Percentiles rank a stretch among this genome's conserved stretches.
phyloP scores from a whole-genome alignment of 2,797 vertebrate species.

The Malacoctenus gilli region DNA sequence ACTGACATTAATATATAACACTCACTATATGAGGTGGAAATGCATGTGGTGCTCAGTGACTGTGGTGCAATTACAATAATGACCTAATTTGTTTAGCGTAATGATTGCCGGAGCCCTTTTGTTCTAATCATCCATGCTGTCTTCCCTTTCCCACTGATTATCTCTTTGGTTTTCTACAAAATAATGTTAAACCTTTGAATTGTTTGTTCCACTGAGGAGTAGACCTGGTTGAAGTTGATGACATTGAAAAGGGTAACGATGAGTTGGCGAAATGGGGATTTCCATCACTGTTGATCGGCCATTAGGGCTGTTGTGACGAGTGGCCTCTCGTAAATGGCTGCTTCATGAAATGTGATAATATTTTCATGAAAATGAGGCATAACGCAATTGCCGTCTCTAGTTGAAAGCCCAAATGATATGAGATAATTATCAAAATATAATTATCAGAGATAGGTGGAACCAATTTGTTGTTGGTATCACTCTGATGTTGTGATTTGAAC shows the following conservation, averaged over 20 bases:
- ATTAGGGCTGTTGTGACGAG: neutral
- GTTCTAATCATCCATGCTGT: neutral
- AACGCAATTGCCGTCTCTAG: too few species aligned
- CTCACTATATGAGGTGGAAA: slow-evolving; percentile 55
- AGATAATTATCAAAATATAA: too few species aligned
- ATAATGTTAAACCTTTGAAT: neutral
- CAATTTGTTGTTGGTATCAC: too few species aligned
- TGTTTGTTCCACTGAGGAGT: neutral
- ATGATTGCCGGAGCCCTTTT: slow-evolving; percentile 19
- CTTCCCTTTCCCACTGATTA: neutral
- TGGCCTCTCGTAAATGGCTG: neutral
- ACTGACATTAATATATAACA: slow-evolving; percentile 46
- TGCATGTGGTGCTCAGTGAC: slow-evolving; percentile 42
- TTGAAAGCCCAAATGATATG: too few species aligned
- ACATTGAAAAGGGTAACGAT: neutral
- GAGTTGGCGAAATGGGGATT: slow-evolving; percentile 3
- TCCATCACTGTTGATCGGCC: neutral
- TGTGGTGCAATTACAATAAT: slow-evolving; percentile 41
- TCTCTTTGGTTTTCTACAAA: neutral
- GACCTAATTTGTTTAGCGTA: slow-evolving; percentile 40
- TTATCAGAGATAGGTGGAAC: too few species aligned
- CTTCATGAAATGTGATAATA: slow-evolving; percentile 9
- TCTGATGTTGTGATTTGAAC: too few species aligned
- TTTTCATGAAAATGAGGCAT: slow-evolving; percentile 7
- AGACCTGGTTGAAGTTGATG: neutral